A percentile compares a stretch with the other conserved stretches of the same genome.
These are phyloP conservation scores for Platycheirus rosarum DNA, from an alignment of 2,888 invertebrate genomes.

Conservation along the genomic window DNA sequence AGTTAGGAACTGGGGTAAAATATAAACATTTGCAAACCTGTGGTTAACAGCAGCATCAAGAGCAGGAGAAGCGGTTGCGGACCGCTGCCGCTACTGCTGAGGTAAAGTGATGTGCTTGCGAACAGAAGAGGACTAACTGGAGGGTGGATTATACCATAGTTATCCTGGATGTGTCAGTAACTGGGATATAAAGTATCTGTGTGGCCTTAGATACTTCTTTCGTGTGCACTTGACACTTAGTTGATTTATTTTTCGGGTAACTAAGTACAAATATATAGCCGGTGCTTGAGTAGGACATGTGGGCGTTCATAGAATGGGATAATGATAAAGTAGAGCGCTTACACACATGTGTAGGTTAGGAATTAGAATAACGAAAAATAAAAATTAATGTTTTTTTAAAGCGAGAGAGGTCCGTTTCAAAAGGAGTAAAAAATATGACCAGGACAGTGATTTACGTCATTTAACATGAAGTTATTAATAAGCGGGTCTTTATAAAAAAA, in stretches of 20 bases:
- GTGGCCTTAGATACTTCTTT: constrained; percentile 57
- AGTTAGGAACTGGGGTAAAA: constrained; percentile 35
- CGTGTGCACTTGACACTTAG: constrained; percentile 65
- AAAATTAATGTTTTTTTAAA: too few species aligned
- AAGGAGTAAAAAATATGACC: too few species aligned
- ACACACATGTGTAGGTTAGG: too few species aligned
- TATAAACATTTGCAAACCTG: constrained; percentile 64
- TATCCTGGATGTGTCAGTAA: constrained; percentile 60
- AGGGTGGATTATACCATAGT: constrained; percentile 42
- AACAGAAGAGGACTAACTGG: not conserved
- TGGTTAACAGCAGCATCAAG: constrained; percentile 32
- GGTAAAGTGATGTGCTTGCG: constrained; percentile 48
- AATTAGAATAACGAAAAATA: too few species aligned
- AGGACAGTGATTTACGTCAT: too few species aligned
- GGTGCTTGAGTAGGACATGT: constrained; percentile 34
- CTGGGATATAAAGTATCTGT: constrained; percentile 54
- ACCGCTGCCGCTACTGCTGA: constrained; percentile 14
- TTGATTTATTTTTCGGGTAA: constrained; percentile 65
- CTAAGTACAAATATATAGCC: constrained; percentile 27
- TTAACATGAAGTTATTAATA: too few species aligned
- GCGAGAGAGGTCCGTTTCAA: too few species aligned
- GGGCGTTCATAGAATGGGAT: constrained; percentile 25
- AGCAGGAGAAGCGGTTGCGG: constrained; percentile 3
- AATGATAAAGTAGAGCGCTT: constrained; percentile 16
- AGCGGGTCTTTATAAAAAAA: too few species aligned